Evolutionary conservation across 1,140 invertebrate species (phyloP), one percentile per base, ranked within the genome.

Genomic region (Danaus plexippus): DNA sequence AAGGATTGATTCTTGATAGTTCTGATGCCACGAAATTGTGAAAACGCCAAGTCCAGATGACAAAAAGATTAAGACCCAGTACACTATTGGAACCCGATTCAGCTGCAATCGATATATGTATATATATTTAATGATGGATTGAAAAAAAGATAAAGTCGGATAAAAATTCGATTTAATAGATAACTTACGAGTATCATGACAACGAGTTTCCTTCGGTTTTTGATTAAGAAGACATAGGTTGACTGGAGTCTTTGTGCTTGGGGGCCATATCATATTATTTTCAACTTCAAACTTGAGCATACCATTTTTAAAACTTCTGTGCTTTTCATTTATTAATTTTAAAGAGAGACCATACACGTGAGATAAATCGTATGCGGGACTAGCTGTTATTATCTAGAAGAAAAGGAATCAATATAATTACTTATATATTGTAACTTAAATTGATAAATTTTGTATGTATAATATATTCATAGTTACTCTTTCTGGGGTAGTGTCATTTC

Each of bases 11-110:
- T 1, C 77, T 55, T 1, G 73, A 64, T 9, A 95, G 73, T 13
- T 81, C 73, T 0, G 80, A 74, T 0, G 92, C 91, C 4, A 94
- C 77, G 8, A 89, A 72, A 73, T 94, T 94, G 76, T 94, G 93
- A 57, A 93, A 88, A 59, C 94, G 84, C 69, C 93, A 85, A 47
- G 90, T 87, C 72, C 74, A 77, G 2, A 80, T 70, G 0, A 54
- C 11, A 11, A 69, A 63, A 0, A 79, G 11, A 42, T 74, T 77
- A 4, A 61, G 45, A 41, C 69, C 70, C 9, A 71, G 47, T 3
- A 75, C 64, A 13, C 65, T 67, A 44, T 74, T 72, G 0, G 47
- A 52, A 0, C 65, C 72, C 4, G 53, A 41, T 51, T 74, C 69
- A 41, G 72, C 72, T 73, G 46, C 13, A 62, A 63, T 41, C 54